Evolutionary conservation across 1,140 invertebrate genomes (phyloP), one percentile per base, ranked within the genome.

Genomic region (Zaprionus ghesquierei): DNA sequence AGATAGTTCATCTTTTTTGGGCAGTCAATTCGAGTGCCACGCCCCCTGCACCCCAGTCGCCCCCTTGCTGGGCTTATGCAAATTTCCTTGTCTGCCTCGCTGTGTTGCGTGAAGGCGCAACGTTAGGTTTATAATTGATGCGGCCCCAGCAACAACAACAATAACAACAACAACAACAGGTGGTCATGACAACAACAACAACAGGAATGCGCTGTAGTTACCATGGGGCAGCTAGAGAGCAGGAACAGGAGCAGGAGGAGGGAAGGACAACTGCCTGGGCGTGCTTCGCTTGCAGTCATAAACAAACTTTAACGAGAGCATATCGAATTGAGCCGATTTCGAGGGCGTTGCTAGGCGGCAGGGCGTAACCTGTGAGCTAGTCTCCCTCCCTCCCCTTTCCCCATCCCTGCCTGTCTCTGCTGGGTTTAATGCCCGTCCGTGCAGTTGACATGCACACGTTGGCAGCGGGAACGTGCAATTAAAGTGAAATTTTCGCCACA

Each of bases 111-210:
- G 61, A 63, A 66, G 38, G 41, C 49, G 56, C 35, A 70, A 66
- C 56, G 33, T 70, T 62, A 62, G 76, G 79, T 76, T 87, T 87
- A 79, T 86, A 86, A 87, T 87, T 86, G 78, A 71, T 79, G 75
- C 80, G 51, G 38, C 71, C 44, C 74, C 60, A 78, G 65, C 35
- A 31, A 58, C 15, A 77, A 53, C 15, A 77, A 53, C 41, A 65
- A 59, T 33, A 72, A 82, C 38, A 78, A 58, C 35, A 72, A 61
- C 56, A 71, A 84, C 76, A 84, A 78, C 81, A 81, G 81, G 73
- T 79, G 80, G 63, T 73, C 68, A 79, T 84, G 80, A 77, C 80
- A 77, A 84, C 80, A 84, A 79, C 62, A 66, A 61, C 44, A 60
- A 59, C 58, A 60, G 31, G n/a, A n/a, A n/a, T n/a, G n/a, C n/a